A percentile compares a stretch with the other conserved stretches of the same genome.
phyloP scores from a whole-genome alignment of 2,888 invertebrate genomes.

The Adelphocoris suturalis region DNA sequence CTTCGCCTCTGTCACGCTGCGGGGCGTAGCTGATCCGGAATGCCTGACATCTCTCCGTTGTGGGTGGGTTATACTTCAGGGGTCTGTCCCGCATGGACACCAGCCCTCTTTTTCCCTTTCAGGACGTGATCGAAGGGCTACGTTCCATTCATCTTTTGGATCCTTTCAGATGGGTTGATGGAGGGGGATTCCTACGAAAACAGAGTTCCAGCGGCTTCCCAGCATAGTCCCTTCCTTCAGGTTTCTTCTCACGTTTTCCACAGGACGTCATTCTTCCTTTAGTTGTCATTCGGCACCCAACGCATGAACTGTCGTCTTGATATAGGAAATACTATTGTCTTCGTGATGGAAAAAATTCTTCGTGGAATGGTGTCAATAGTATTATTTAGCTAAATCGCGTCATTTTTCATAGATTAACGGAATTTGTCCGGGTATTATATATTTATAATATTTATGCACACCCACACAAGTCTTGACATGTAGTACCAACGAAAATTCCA shows the following conservation, averaged over 20 bases:
- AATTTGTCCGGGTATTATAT: too few species aligned
- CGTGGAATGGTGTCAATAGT: too few species aligned
- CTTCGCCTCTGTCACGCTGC: slow-evolving; percentile 55
- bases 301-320: not conserved
- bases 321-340: too few species aligned
- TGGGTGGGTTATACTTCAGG: slow-evolving; percentile 2
- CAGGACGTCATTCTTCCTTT: slow-evolving; percentile 1
- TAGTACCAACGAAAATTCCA: too few species aligned
- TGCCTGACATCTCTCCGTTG: slow-evolving; percentile 21
- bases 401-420: too few species aligned
- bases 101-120: not conserved
- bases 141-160: not conserved
- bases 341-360: too few species aligned
- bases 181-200: slow-evolving; percentile 13
- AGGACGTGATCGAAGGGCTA: slow-evolving; percentile 7
- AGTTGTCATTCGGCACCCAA: not conserved
- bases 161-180: not conserved
- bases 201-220: not conserved
- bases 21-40: slow-evolving; percentile 55
- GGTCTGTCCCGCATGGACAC: not conserved
- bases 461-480: too few species aligned
- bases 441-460: too few species aligned
- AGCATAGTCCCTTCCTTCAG: not conserved
- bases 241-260: slow-evolving; percentile 8
- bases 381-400: too few species aligned